Percentiles rank a stretch among this genome's conserved stretches.
Conservation (phyloP, 2,797 vertebrate genomes). For the Acipenser transmontanus region DNA sequence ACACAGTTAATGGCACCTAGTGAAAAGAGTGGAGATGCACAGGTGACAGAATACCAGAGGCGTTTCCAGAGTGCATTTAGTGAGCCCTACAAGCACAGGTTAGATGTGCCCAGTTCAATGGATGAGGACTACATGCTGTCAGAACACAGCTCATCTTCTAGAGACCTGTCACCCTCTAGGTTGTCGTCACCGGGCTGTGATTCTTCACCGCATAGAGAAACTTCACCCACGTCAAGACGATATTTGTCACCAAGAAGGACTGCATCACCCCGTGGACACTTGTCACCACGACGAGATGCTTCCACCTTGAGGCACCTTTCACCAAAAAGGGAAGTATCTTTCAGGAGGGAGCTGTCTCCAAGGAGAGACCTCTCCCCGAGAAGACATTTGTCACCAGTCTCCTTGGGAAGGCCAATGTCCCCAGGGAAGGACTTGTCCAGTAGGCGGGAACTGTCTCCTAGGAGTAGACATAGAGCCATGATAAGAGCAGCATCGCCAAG, state of each 20-base stretch:
- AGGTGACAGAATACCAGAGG: conserved; percentile 73
- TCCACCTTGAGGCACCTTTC: conserved; percentile 84
- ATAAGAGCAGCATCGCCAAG: conserved; percentile 85
- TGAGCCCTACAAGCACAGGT: conserved; percentile 65
- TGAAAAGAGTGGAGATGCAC: conserved; percentile 61
- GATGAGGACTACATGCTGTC: conserved; percentile 76
- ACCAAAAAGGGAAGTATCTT: conserved; percentile 74
- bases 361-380: conserved; percentile 64
- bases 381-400: conserved; percentile 52
- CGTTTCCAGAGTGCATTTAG: conserved; percentile 68
- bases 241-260: conserved; percentile 86
- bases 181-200: conserved; percentile 82
- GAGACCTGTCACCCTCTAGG: conserved; percentile 79
- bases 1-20: conserved; percentile 73
- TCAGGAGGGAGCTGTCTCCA: conserved; percentile 80
- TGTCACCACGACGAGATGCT: conserved; percentile 78
- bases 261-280: conserved; percentile 79
- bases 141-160: conserved; percentile 69
- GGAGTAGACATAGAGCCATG: conserved; percentile 79
- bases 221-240: conserved; percentile 75
- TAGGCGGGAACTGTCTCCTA: conserved; percentile 78
- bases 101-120: conserved; percentile 78
- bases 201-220: conserved; percentile 74
- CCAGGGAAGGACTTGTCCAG: conserved; percentile 72
- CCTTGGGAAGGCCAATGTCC: conserved; percentile 67